phyloP scores from a whole-genome alignment of 2,113 vertebrate genomes.

The Erythrocebus patas region DNA sequence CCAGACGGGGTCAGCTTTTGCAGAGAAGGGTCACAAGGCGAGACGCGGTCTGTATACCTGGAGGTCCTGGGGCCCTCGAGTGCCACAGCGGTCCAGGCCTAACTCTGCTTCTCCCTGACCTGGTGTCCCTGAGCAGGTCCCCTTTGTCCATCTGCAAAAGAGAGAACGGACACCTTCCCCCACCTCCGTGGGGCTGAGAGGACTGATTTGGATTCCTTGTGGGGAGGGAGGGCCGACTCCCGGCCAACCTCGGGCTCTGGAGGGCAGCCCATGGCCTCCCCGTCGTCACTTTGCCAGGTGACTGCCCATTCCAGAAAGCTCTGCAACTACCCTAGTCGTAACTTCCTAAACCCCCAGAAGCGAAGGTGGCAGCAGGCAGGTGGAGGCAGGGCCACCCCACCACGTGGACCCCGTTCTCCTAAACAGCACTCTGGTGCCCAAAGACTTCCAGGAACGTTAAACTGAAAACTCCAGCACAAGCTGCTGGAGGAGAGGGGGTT shows the following conservation, averaged over 20 bases:
- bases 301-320: not conserved
- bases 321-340: not conserved
- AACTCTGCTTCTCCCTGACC: not conserved
- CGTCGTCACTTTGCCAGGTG: rapidly evolving
- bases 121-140: not conserved
- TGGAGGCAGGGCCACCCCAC: rapidly evolving
- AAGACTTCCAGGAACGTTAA: slow-evolving; percentile 78
- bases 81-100: rapidly evolving
- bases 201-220: rapidly evolving
- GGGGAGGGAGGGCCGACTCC: not conserved
- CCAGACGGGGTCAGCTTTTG: rapidly evolving
- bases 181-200: rapidly evolving
- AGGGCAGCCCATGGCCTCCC: too few species aligned
- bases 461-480: slow-evolving; percentile 68
- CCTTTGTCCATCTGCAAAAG: not conserved
- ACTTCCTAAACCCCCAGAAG: rapidly evolving
- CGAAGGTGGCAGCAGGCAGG: not conserved
- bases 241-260: rapidly evolving
- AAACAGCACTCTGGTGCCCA: slow-evolving; percentile 44
- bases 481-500: slow-evolving; percentile 71
- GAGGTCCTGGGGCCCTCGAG: too few species aligned
- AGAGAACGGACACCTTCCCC: not conserved
- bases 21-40: rapidly evolving
- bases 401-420: not conserved
- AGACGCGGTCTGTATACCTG: rapidly evolving